A percentile compares a stretch with the other conserved stretches of the same genome.
phyloP scores from a whole-genome alignment of 2,797 vertebrate species.

The Erithacus rubecula region DNA sequence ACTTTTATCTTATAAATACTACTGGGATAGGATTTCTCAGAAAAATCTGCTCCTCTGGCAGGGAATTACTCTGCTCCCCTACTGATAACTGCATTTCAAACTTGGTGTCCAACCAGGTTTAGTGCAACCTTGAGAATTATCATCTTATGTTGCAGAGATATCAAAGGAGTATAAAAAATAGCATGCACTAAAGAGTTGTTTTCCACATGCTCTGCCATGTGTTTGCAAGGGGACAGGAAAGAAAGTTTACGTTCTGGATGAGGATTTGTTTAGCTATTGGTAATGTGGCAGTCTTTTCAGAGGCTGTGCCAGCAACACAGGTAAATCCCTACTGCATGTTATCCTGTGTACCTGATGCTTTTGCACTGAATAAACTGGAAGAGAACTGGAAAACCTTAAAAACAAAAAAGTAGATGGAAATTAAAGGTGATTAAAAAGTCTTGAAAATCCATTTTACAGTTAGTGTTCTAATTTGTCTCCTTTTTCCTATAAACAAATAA shows the following conservation, averaged over 20 bases:
- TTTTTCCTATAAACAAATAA: background rate
- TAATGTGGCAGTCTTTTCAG: background rate
- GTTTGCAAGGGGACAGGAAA: background rate
- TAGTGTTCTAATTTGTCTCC: background rate
- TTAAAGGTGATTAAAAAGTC: background rate
- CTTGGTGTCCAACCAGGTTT: background rate
- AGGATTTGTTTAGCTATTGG: background rate
- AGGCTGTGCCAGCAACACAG: background rate
- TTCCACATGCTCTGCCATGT: background rate
- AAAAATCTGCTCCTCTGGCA: background rate
- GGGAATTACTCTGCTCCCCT: background rate
- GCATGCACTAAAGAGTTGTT: background rate
- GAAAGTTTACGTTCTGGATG: background rate
- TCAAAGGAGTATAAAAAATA: background rate
- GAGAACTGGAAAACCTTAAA: background rate
- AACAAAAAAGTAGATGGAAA: background rate
- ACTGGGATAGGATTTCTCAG: background rate
- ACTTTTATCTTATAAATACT: background rate
- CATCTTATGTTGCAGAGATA: background rate
- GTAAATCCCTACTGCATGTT: background rate
- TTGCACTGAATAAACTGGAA: background rate
- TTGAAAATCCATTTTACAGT: background rate
- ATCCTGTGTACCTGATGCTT: background rate
- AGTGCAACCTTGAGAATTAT: background rate
- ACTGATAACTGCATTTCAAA: background rate